Base-by-base conservation (phyloP, 2,797 vertebrate species). In the Pogonophryne albipinna region DNA sequence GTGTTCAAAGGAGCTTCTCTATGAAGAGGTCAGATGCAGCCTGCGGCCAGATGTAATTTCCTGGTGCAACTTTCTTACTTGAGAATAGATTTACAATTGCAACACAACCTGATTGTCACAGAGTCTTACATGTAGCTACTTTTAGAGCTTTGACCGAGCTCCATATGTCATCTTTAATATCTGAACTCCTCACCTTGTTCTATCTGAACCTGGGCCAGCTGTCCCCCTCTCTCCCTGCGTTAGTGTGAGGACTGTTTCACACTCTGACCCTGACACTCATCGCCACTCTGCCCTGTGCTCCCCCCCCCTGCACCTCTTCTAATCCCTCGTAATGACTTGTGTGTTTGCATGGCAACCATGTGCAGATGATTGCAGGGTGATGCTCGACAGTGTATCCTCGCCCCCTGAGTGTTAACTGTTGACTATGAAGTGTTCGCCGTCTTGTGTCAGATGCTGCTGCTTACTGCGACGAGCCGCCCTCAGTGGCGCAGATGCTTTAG, bases 121-220 rank as follows among this genome's bases (percentile, higher is more conserved):
- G 66, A 76, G 44, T 65, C 42, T 75, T 51, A 49, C 16, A 53
- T 8, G 16, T 52, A 1, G 61, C 63, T 62, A 50, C 20, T 61
- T 46, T 81, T 68, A 57, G 57, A 52, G 72, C 63, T 84, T 83
- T 38, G 27, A 14, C 57, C 77, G 77, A 87, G 74, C 82, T 76
- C 60, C 81, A 90, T 84, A 84, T 89, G 79, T 84, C 79, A 69
- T 90, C 81, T 74, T 89, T 85, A 79, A 71, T 85, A 89, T 89
- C 88, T 65, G 61, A 78, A 65, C 75, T 77, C 51, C 57, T 85
- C 76, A 83, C 71, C 79, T 71, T 38, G n/a, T 42, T 58, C 46
- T 71, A 41, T 64, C 56, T 80, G 61, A 80, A 80, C 56, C 68
- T 58, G 66, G 59, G 61, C 41, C 16, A 14, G 63, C 44, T 19